Conservation (phyloP, 2,113 vertebrate genomes). For the Larimichthys polyactis region DNA sequence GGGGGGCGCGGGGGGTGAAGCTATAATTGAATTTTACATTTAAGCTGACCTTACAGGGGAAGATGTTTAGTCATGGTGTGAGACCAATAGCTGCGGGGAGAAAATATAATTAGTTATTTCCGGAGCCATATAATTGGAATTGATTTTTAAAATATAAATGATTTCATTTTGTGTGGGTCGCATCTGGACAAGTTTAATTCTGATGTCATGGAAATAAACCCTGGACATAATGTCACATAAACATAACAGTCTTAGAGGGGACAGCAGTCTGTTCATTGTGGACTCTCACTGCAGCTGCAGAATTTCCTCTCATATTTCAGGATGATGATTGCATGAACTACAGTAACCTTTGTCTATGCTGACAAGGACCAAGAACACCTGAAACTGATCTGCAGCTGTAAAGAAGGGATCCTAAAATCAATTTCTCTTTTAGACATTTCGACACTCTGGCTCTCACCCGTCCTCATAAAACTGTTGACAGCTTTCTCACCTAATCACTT, state of each 20-base stretch:
- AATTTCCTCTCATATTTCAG: constrained; percentile 50
- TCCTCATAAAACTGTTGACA: background rate
- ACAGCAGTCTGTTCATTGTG: background rate
- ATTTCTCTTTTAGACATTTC: background rate
- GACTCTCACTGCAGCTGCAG: constrained; percentile 17
- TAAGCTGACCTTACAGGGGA: constrained; percentile 30
- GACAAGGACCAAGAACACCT: constrained; percentile 42
- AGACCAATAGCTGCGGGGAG: constrained; percentile 29
- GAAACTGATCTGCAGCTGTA: constrained; percentile 49
- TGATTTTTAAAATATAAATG: constrained; percentile 47
- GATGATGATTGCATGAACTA: constrained; percentile 16
- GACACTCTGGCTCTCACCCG: background rate
- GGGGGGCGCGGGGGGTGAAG: background rate
- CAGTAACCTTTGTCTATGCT: constrained; percentile 22
- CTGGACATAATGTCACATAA: background rate
- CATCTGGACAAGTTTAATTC: constrained; percentile 57
- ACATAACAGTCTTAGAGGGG: background rate
- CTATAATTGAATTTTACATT: constrained; percentile 55
- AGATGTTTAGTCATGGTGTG: constrained; percentile 39
- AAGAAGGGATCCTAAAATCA: background rate
- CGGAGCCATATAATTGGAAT: constrained; percentile 58
- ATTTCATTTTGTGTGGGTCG: constrained; percentile 33
- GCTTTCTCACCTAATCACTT: constrained; percentile 6
- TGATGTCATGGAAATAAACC: constrained; percentile 59
- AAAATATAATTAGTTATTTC: constrained; percentile 44